Conservation (phyloP, 2,888 invertebrate genomes). For the Neuroscelio doddi region DNA sequence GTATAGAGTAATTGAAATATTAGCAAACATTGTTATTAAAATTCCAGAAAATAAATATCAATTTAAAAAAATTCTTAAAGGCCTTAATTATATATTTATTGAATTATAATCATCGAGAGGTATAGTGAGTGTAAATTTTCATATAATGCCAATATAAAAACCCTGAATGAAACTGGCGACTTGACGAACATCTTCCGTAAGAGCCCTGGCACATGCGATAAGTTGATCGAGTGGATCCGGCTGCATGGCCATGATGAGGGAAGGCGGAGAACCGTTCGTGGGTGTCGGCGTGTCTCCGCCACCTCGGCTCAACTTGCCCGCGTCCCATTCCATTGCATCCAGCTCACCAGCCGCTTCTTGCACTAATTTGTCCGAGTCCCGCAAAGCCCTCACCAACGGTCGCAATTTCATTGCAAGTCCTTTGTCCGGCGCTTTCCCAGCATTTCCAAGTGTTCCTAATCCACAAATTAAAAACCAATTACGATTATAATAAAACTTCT, state of each 20-base stretch:
- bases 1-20: too few species aligned
- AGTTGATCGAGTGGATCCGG: conserved; percentile 92
- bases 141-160: too few species aligned
- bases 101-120: too few species aligned
- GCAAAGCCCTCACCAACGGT: conserved; percentile 85
- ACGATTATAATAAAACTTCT: too few species aligned
- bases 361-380: conserved; percentile 86
- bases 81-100: too few species aligned
- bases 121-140: too few species aligned
- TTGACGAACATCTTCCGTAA: conserved; percentile 91
- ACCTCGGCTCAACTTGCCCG: conserved; percentile 76
- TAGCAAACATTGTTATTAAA: too few species aligned
- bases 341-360: conserved; percentile 84
- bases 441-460: conserved; percentile 83
- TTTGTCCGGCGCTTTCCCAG: conserved; percentile 86
- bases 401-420: conserved; percentile 82
- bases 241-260: conserved; percentile 56
- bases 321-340: conserved; percentile 86
- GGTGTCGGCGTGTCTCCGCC: conserved; percentile 70
- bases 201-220: conserved; percentile 87
- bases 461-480: conserved; percentile 1
- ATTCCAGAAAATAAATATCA: too few species aligned
- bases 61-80: too few species aligned
- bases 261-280: conserved; percentile 73
- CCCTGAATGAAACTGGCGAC: conserved; percentile 89